phyloP scores from a whole-genome alignment of 1,140 invertebrate genomes.

The Holotrichia oblita region DNA sequence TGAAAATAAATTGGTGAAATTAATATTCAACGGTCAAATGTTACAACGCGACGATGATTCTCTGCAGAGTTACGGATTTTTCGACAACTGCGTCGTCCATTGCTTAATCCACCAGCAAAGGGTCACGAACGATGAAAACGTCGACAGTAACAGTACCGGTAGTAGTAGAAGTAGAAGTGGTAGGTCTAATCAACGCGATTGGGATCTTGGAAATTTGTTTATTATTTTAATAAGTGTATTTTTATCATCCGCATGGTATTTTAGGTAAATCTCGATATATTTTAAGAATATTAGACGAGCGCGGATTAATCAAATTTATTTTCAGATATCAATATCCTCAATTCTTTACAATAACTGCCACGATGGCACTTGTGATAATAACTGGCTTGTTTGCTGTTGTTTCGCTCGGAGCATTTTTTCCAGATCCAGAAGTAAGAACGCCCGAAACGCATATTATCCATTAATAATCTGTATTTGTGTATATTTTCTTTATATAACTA shows the following conservation, averaged over 20 bases:
- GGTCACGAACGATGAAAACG: constrained; percentile 45
- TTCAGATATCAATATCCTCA: constrained; percentile 59
- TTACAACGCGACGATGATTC: constrained; percentile 79
- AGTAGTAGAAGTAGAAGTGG: constrained; percentile 1
- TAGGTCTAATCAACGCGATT: constrained; percentile 49
- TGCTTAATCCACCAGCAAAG: constrained; percentile 78
- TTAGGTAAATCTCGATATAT: constrained; percentile 51
- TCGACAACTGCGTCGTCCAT: constrained; percentile 88
- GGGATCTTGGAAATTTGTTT: constrained; percentile 59
- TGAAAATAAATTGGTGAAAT: constrained; percentile 78
- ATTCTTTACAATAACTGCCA: constrained; percentile 59
- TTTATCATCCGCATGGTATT: constrained; percentile 58
- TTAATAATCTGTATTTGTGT: constrained; percentile 20
- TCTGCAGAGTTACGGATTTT: constrained; percentile 80
- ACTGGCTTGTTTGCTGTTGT: constrained; percentile 58
- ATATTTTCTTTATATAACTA: constrained; percentile 22
- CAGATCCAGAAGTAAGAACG: constrained; percentile 48
- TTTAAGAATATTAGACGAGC: background rate
- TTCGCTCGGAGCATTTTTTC: constrained; percentile 57
- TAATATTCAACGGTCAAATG: constrained; percentile 90
- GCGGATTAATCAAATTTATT: constrained; percentile 32
- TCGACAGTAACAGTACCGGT: constrained; percentile 14
- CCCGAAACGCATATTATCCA: constrained; percentile 33
- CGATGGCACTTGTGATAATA: constrained; percentile 57
- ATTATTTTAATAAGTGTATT: constrained; percentile 56